Conservation (phyloP, 2,797 vertebrate species). For the Nyctalus aviator region DNA sequence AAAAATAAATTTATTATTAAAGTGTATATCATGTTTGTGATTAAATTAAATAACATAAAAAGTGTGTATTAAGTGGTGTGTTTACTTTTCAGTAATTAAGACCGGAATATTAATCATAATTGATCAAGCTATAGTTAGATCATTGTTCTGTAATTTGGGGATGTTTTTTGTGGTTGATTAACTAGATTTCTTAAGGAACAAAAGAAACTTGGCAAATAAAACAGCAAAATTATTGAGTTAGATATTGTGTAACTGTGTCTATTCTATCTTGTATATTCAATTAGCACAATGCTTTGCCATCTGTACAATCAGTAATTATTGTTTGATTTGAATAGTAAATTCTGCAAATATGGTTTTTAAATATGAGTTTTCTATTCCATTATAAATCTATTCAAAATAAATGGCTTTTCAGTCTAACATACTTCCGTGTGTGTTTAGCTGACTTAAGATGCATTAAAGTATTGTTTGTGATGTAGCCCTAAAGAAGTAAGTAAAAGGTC, state of each 20-base stretch:
- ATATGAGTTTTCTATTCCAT: neutral
- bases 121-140: neutral
- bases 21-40: constrained; percentile 4
- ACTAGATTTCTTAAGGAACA: neutral
- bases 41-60: neutral
- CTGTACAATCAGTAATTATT: neutral
- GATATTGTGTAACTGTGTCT: neutral
- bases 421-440: neutral
- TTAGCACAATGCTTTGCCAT: neutral
- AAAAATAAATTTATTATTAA: constrained; percentile 3
- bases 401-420: neutral
- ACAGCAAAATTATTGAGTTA: neutral
- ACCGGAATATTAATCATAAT: neutral
- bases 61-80: neutral
- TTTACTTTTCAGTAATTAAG: neutral
- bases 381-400: neutral
- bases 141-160: neutral
- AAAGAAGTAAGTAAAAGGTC: neutral
- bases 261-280: neutral
- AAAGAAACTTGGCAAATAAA: neutral
- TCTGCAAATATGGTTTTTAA: constrained; percentile 8
- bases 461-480: neutral
- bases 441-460: neutral
- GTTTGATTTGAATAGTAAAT: constrained; percentile 26
- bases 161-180: constrained; percentile 32